A percentile compares a stretch with the other conserved stretches of the same genome.
phyloP scores from a whole-genome alignment of 35 echinoderm and acorn worm species.

The Apostichopus parvimensis region DNA sequence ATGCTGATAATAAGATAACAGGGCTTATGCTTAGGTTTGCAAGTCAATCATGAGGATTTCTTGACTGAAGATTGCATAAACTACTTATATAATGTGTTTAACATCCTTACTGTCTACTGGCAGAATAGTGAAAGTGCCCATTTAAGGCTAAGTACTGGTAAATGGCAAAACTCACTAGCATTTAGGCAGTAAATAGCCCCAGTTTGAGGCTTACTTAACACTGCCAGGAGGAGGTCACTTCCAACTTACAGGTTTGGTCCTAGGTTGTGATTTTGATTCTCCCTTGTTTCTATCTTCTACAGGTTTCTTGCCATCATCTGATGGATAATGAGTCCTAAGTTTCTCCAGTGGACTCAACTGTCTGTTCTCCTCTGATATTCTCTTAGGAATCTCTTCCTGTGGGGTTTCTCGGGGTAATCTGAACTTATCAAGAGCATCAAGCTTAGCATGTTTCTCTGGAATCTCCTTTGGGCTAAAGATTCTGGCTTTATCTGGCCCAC shows the following conservation, averaged over 20 bases:
- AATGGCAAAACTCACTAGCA: no score
- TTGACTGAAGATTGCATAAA: no score
- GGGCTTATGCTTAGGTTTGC: no score
- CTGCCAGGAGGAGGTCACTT: no score
- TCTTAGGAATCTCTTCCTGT: slow-evolving; percentile 45
- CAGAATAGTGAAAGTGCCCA: no score
- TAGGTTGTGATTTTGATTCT: neutral
- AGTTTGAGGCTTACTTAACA: no score
- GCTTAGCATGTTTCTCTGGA: slow-evolving; percentile 74
- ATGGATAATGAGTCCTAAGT: slow-evolving; percentile 60
- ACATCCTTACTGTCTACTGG: no score
- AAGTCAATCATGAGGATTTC: no score
- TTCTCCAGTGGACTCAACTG: slow-evolving; percentile 81
- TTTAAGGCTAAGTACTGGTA: no score
- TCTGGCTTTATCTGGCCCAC: slow-evolving; percentile 51
- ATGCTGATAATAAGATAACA: no score
- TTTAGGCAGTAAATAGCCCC: no score
- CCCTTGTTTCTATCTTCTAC: neutral
- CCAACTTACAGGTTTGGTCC: slow-evolving; percentile 10
- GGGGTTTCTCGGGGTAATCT: slow-evolving; percentile 58
- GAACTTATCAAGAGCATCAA: slow-evolving; percentile 88
- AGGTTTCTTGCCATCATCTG: slow-evolving; percentile 13
- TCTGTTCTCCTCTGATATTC: slow-evolving; percentile 65
- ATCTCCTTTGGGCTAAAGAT: slow-evolving; percentile 86
- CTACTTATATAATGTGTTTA: no score